These are phyloP conservation scores for Scaptomyza cyrtandrae DNA, from an alignment of 2,888 invertebrate genomes.

Conservation along the genomic window DNA sequence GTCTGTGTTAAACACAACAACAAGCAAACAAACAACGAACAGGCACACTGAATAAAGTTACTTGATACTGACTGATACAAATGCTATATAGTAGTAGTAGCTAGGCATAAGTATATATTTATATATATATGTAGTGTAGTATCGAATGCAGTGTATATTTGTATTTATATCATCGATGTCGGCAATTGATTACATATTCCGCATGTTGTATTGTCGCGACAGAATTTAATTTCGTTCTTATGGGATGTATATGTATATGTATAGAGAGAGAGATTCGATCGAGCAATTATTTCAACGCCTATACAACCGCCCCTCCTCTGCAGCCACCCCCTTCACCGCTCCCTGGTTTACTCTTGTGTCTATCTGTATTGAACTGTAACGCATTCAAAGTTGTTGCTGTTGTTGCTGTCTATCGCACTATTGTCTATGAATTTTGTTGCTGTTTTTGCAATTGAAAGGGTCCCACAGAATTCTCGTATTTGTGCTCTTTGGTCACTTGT, in stretches of 20 bases:
- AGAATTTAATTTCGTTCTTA: conserved; percentile 82
- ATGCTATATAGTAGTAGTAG: neutral
- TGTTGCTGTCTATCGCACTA: conserved; percentile 33
- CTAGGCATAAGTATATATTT: conserved; percentile 8
- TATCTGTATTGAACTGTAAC: conserved; percentile 69
- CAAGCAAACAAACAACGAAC: conserved; percentile 3
- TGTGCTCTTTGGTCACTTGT: conserved; percentile 58
- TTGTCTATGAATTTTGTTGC: conserved; percentile 58
- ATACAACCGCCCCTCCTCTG: neutral
- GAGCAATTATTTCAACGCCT: conserved; percentile 45
- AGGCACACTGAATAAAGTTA: conserved; percentile 1
- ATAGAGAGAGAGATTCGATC: conserved; percentile 32
- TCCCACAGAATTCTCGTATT: conserved; percentile 41
- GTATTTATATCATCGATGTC: conserved; percentile 57
- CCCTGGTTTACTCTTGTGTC: conserved; percentile 5
- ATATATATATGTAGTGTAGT: conserved; percentile 1
- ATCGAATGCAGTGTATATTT: conserved; percentile 18
- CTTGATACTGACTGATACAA: conserved; percentile 1
- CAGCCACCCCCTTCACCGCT: neutral
- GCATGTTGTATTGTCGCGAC: conserved; percentile 79
- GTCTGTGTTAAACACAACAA: conserved; percentile 7
- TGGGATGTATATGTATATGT: conserved; percentile 35
- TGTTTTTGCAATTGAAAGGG: conserved; percentile 30
- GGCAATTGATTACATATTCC: conserved; percentile 81
- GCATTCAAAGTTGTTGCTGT: conserved; percentile 51